phyloP scores from a whole-genome alignment of 1,140 invertebrate genomes.

The Drosophila hydei region DNA sequence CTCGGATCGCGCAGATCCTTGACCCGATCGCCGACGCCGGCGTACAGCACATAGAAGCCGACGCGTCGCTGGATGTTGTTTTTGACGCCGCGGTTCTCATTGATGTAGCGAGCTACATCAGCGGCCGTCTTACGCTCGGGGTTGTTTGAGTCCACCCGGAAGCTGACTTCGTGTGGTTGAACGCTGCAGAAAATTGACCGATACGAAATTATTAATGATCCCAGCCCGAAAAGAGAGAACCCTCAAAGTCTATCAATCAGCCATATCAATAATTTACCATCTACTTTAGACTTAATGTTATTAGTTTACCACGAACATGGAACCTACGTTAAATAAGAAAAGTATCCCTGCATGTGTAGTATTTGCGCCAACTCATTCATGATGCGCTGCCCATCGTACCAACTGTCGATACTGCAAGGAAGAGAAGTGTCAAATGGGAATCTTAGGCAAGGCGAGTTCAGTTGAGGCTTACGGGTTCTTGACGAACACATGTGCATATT shows the following conservation, averaged over 20 bases:
- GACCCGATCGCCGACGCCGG: slow-evolving; percentile 93
- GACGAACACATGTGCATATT: slow-evolving; percentile 83
- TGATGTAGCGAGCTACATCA: slow-evolving; percentile 89
- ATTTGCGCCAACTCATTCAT: slow-evolving; percentile 82
- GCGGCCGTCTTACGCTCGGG: slow-evolving; percentile 86
- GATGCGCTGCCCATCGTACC: slow-evolving; percentile 82
- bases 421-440: background rate
- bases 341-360: slow-evolving; percentile 84
- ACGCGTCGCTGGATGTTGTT: slow-evolving; percentile 83
- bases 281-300: background rate
- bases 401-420: slow-evolving; percentile 77
- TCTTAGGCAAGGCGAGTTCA: no score
- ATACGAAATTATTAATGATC: background rate
- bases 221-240: no score
- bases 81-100: slow-evolving; percentile 85
- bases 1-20: slow-evolving; percentile 72
- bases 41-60: slow-evolving; percentile 87
- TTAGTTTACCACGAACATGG: background rate
- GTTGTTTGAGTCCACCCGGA: slow-evolving; percentile 92
- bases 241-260: no score
- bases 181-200: slow-evolving; percentile 85
- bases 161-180: slow-evolving; percentile 91
- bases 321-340: slow-evolving; percentile 83
- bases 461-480: slow-evolving; percentile 79
- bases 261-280: no score